A percentile compares a stretch with the other conserved stretches of the same genome.
Evolutionary conservation across 2,113 vertebrate species (phyloP).

Genomic region (Aphyosemion australe): DNA sequence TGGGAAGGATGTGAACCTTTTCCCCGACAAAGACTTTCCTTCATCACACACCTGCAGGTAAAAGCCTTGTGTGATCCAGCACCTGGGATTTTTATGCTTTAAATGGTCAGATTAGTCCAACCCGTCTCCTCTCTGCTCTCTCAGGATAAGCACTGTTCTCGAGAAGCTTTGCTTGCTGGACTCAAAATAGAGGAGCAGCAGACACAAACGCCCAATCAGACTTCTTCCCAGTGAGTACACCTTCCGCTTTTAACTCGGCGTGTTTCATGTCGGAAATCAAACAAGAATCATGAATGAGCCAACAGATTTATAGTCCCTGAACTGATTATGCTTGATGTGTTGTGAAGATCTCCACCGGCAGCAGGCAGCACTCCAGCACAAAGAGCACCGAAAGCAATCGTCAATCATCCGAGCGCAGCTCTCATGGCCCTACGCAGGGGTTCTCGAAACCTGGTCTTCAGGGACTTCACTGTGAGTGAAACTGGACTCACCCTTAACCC

Average conservation of each 20-base stretch:
- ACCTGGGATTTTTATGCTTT: no score
- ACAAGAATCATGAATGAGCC: no score
- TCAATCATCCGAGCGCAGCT: constrained; percentile 97
- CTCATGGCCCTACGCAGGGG: constrained; percentile 97
- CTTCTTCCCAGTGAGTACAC: constrained; percentile 84
- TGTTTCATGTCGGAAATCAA: no score
- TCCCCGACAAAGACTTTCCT: constrained; percentile 95
- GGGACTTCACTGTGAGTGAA: constrained; percentile 96
- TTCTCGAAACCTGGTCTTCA: constrained; percentile 98
- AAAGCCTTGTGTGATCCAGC: background rate
- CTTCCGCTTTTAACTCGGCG: background rate
- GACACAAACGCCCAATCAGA: constrained; percentile 89
- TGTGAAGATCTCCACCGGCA: constrained; percentile 83
- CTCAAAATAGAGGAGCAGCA: constrained; percentile 95
- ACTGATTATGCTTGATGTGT: constrained; percentile 2
- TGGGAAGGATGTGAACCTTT: constrained; percentile 99
- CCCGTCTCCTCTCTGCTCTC: background rate
- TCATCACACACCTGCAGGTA: constrained; percentile 98
- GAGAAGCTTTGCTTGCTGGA: constrained; percentile 93
- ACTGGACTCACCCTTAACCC: background rate
- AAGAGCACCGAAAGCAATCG: constrained; percentile 95
- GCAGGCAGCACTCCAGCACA: constrained; percentile 83
- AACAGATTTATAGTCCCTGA: no score
- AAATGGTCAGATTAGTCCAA: background rate
- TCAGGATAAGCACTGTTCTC: constrained; percentile 99